Base-by-base conservation (phyloP, 2,113 vertebrate species). In the Mungos mungo region DNA sequence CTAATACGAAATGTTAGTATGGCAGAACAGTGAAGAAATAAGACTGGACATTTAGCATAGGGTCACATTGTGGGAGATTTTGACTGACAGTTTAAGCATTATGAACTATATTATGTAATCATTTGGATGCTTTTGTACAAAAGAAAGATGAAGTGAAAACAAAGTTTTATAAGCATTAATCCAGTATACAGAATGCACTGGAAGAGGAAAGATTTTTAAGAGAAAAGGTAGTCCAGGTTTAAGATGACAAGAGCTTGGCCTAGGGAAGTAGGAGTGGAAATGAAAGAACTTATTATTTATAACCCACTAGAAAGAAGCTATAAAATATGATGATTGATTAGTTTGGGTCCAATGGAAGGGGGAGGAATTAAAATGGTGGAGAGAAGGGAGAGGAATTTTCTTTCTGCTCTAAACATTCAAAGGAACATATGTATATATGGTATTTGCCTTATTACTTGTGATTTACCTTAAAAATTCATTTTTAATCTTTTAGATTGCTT, bases 401-500 rank as follows among this genome's bases (percentile, higher is more conserved):
- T 83, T 88, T 87, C n/a, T 93, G 33, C 25, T 93, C n/a, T 79
- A 91, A 88, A 95, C 27, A 96, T 94, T 96, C 38, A 71, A 63
- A 77, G 50, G 5, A 76, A 27, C 86, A 21, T 95, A 68, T 69
- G n/a, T 63, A 7, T 66, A 57, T 85, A 33, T 95, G n/a, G 45
- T 82, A 83, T 69, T 45, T 92, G 69, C 31, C 35, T 27, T 97
- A 15, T n/a, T 90, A 3, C 76, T 95, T 84, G 31, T 18, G 63
- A 25, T 50, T 91, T 68, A 94, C 45, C 41, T 79, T 94, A 74
- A 88, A 1, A 88, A 91, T 91, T 90, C 41, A 54, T 93, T 96
- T 92, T 57, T 7, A 92, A 6, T 72, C 15, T 81, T 96, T 95
- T 74, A 85, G 65, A 85, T 18, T 89, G 47, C 45, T 65, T 92